These are phyloP conservation scores for Sebastes fasciatus DNA, from an alignment of 2,113 vertebrate species.

Conservation along the genomic window DNA sequence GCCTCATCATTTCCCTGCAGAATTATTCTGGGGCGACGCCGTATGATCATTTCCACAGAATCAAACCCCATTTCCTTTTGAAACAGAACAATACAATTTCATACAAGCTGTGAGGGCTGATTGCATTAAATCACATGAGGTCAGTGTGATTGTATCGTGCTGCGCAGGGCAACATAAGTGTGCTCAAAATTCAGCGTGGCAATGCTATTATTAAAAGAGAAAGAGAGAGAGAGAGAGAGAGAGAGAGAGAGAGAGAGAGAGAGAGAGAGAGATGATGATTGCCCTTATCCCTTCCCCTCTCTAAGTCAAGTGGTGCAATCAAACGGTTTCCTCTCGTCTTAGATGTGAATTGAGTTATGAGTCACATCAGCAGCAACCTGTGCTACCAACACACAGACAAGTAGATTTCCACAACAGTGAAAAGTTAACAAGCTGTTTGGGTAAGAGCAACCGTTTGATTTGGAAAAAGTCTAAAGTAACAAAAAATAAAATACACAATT, in stretches of 20 bases:
- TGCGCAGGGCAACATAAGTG: constrained; percentile 38
- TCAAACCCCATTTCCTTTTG: constrained; percentile 45
- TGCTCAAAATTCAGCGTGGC: constrained; percentile 46
- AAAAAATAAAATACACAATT: background rate
- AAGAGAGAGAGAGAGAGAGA: constrained; percentile 4
- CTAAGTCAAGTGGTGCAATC: constrained; percentile 58
- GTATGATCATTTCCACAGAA: constrained; percentile 58
- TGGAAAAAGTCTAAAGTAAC: background rate
- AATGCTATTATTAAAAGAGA: constrained; percentile 28
- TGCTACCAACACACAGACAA: background rate
- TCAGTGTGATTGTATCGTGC: constrained; percentile 53
- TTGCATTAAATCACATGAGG: constrained; percentile 67
- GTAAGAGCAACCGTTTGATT: background rate
- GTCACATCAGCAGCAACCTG: constrained; percentile 17
- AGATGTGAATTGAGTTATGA: constrained; percentile 33
- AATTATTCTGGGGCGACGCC: constrained; percentile 41
- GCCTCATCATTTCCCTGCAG: constrained; percentile 58
- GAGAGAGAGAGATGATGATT: constrained; percentile 38
- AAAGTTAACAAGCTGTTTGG: background rate
- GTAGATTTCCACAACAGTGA: constrained; percentile 6
- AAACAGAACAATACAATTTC: constrained; percentile 66
- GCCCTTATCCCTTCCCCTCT: constrained; percentile 14
- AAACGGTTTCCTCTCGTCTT: constrained; percentile 39
- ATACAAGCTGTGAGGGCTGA: constrained; percentile 70
- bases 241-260: constrained; percentile 1